These are phyloP conservation scores for Fratercula arctica DNA, from an alignment of 2,797 vertebrate species.

Conservation along the genomic window DNA sequence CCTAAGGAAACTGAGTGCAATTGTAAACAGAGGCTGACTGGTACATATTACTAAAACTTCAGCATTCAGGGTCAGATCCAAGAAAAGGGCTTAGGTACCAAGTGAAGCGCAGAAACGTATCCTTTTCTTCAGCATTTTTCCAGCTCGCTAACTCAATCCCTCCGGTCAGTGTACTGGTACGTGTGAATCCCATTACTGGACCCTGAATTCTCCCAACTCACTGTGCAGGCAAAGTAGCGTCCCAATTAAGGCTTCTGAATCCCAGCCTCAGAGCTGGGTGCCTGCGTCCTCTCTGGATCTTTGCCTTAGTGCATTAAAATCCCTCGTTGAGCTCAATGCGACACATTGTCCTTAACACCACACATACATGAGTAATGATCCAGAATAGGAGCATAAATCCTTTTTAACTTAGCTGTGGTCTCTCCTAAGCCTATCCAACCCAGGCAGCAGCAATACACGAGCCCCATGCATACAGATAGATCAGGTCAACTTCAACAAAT, in stretches of 20 bases:
- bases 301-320: not conserved
- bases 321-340: rapidly evolving
- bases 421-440: not conserved
- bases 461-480: rapidly evolving
- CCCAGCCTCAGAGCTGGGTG: not conserved
- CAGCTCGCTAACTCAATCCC: not conserved
- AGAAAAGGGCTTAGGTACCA: not conserved
- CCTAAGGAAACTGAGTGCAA: not conserved
- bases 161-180: not conserved
- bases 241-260: not conserved
- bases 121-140: not conserved
- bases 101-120: not conserved
- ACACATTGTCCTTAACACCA: not conserved
- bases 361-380: not conserved
- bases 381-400: not conserved
- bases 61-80: not conserved
- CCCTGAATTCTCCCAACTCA: not conserved
- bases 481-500: not conserved
- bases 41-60: not conserved
- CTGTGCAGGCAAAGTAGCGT: not conserved
- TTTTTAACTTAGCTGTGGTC: not conserved
- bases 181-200: not conserved
- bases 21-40: not conserved
- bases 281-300: not conserved
- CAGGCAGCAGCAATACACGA: not conserved